phyloP scores from a whole-genome alignment of 1,140 invertebrate species.

The Drosophila lacertosa region DNA sequence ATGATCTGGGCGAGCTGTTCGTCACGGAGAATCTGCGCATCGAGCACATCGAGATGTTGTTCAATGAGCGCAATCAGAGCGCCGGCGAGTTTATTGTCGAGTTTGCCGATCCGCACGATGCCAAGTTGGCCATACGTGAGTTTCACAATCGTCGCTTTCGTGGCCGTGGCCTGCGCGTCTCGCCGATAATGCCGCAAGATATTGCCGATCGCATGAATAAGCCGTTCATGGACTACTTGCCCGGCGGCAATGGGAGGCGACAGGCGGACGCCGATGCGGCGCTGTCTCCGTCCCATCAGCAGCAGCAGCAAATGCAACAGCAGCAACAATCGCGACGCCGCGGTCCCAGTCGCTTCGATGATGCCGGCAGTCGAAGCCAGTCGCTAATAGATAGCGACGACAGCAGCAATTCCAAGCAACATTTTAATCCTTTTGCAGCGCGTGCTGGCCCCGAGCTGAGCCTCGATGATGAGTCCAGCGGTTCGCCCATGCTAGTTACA shows the following conservation, averaged over 20 bases:
- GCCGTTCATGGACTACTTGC: conserved; percentile 76
- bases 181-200: conserved; percentile 87
- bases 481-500: conserved; percentile 1
- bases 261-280: neutral
- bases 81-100: conserved; percentile 94
- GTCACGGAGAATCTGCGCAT: conserved; percentile 90
- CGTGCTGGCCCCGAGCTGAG: conserved; percentile 13
- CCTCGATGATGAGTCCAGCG: conserved; percentile 15
- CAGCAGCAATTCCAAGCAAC: conserved; percentile 44
- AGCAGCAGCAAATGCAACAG: conserved; percentile 11
- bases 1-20: conserved; percentile 92
- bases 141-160: conserved; percentile 89
- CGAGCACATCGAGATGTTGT: conserved; percentile 90
- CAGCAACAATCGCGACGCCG: conserved; percentile 50
- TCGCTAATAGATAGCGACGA: conserved; percentile 20
- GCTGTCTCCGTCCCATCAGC: conserved; percentile 10
- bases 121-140: conserved; percentile 86
- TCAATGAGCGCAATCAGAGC: conserved; percentile 88
- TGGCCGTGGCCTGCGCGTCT: conserved; percentile 88
- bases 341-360: conserved; percentile 66
- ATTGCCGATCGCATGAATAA: conserved; percentile 84
- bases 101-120: conserved; percentile 89
- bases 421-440: conserved; percentile 63
- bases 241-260: conserved; percentile 58
- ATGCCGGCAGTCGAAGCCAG: conserved; percentile 20